Evolutionary conservation across 2,113 vertebrate species (phyloP), one percentile per base, ranked within the genome.

Genomic region (Rattus rattus): DNA sequence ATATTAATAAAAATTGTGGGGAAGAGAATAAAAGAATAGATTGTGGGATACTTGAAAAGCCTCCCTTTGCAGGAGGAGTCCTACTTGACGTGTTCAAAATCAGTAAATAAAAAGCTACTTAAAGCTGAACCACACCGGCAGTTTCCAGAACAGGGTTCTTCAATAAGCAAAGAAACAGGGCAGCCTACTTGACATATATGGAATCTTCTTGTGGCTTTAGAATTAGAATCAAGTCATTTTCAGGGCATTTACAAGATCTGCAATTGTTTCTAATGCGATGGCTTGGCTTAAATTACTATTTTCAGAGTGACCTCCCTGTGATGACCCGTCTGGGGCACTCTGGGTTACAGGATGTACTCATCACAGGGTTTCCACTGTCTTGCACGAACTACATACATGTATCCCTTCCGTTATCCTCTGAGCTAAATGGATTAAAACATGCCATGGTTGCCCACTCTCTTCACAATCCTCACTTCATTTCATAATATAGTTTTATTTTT

Each of bases 341-440:
- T 89, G 73, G 17, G 65, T 93, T 88, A 47, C 73, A 80, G 84
- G 90, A 96, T 80, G 20, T 63, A 49, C 47, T 94, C 43, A 65
- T 61, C 87, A 76, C 83, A 92, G 30, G 17, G 43, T 81, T 89
- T 47, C 17, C 26, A 47, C 36, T 87, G 95, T 96, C 73, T 30
- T 61, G 36, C 12, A 88, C 96, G 88, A 83, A 43, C 3, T 26
- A 17, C 43, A 43, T 43, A 3, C n/a, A 70, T 69, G 94, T 84
- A 24, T 96, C 61, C 19, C 33, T 88, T 88, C 19, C 16, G 47
- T 43, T 12, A 26, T 70, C 30, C 85, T 70, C 6, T 36, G 30
- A 70, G 79, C 87, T 75, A 95, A 92, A 97, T 97, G 88, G 97
- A 96, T 94, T 97, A 84, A 97, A 84, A 28, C 96, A 97, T 96